phyloP scores from a whole-genome alignment of 2,113 vertebrate genomes.

The Spea bombifrons region DNA sequence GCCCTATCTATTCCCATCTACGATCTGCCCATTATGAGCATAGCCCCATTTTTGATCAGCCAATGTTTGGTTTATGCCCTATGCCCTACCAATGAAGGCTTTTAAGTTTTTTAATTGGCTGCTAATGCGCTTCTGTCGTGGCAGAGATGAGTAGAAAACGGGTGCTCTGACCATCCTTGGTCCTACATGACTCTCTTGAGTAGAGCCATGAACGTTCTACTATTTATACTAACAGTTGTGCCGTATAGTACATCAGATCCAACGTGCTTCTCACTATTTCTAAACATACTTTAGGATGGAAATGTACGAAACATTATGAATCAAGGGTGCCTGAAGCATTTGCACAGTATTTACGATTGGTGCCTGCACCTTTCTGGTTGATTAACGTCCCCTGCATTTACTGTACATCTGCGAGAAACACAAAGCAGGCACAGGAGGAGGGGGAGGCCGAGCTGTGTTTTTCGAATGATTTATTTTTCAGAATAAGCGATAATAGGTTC shows the following conservation, averaged over 20 bases:
- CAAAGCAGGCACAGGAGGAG: slow-evolving; percentile 15
- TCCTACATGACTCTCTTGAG: too few species aligned
- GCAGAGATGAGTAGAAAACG: too few species aligned
- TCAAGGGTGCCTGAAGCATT: slow-evolving; percentile 9
- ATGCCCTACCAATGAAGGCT: too few species aligned
- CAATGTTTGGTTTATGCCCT: too few species aligned
- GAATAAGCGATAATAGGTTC: slow-evolving; percentile 34
- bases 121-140: too few species aligned
- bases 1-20: too few species aligned
- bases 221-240: too few species aligned
- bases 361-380: slow-evolving; percentile 23
- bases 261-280: background rate
- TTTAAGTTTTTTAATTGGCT: too few species aligned
- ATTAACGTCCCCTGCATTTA: slow-evolving; percentile 24
- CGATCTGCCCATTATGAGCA: too few species aligned
- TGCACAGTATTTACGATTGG: slow-evolving; percentile 15
- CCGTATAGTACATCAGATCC: background rate
- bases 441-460: slow-evolving; percentile 5
- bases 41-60: too few species aligned
- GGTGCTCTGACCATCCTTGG: too few species aligned
- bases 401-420: slow-evolving; percentile 30
- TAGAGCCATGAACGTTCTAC: too few species aligned
- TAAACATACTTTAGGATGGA: background rate
- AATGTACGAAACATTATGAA: background rate
- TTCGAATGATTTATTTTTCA: slow-evolving; percentile 34